These are phyloP conservation scores for Alectura lathami DNA, from an alignment of 2,113 vertebrate genomes.

Conservation along the genomic window DNA sequence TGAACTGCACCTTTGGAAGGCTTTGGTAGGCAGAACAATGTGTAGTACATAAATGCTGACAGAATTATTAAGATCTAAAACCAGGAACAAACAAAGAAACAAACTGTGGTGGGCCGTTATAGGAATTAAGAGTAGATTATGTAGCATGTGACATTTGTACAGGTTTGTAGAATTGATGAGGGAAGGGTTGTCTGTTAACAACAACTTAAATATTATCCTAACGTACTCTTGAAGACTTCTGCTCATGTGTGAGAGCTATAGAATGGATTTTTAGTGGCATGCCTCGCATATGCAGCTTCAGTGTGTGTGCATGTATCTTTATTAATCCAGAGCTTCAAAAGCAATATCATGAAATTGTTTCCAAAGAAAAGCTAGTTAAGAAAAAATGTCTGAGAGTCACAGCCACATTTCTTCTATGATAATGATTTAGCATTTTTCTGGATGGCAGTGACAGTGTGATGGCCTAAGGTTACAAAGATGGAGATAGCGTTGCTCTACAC, in stretches of 20 bases:
- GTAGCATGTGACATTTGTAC: background rate
- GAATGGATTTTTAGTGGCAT: background rate
- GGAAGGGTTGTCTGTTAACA: background rate
- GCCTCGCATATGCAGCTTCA: background rate
- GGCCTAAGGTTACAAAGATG: background rate
- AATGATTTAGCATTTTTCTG: background rate
- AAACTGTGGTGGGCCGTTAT: background rate
- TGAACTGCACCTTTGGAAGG: slow-evolving; percentile 25
- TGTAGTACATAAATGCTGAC: background rate
- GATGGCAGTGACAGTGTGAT: background rate
- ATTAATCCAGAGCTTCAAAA: background rate
- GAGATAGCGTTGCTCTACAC: background rate
- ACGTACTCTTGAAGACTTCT: background rate
- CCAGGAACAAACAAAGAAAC: background rate
- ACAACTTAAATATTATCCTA: background rate
- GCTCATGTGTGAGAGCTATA: background rate
- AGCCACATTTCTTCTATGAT: background rate
- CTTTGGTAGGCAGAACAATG: background rate
- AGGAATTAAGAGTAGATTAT: background rate
- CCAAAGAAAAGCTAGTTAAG: background rate
- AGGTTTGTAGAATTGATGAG: background rate
- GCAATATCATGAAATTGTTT: background rate
- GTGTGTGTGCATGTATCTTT: background rate
- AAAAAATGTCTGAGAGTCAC: background rate
- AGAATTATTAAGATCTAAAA: background rate